Evolutionary conservation across 2,797 vertebrate species (phyloP), one percentile per base, ranked within the genome.

Genomic region (Clarias platycephalus): DNA sequence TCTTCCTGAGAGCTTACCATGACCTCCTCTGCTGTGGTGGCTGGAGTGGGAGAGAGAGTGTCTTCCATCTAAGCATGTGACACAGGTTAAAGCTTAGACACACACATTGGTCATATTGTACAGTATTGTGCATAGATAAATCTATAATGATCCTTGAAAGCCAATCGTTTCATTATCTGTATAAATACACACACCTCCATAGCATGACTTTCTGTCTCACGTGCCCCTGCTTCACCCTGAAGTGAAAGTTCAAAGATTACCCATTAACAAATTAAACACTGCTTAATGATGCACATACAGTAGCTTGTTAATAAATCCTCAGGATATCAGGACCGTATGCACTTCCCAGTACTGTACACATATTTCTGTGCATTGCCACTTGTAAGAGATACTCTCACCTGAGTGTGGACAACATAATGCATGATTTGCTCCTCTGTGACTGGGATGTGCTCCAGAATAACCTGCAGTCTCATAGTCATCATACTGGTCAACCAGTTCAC

Each of bases 401-500:
- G 91, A 34, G 87, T 85, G 55, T 90, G 88, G 85, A 95, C 91
- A 1, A 97, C 92, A 0, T 97, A 97, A 87, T 91, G 94, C 84
- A 96, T 95, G 84, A 98, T 94, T 90, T 97, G 96, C 1, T 96
- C 96, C 63, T 95, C 94, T 9, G 96, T 95, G 77, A 98, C 92
- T 0, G 97, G 97, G 91, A 97, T 97, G 90, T 97, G 96, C 87
- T 97, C 96, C 89, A 98, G 92, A 16, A 98, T 96, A 70, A 97
- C 96, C 91, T 97, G 96, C 84, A 98, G 95, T 88, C 97, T 94
- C 93, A 97, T 96, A 0, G 96, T 96, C 96, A 98, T 96, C 96
- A 98, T 97, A 60, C 96, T 95, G 81, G 97, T 97, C 93, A 98
- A 95, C 97, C 97, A 98, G 93, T 95, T 97, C 81, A 98, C 96